Base-by-base conservation (phyloP, 2,113 vertebrate species). In the Calypte anna region DNA sequence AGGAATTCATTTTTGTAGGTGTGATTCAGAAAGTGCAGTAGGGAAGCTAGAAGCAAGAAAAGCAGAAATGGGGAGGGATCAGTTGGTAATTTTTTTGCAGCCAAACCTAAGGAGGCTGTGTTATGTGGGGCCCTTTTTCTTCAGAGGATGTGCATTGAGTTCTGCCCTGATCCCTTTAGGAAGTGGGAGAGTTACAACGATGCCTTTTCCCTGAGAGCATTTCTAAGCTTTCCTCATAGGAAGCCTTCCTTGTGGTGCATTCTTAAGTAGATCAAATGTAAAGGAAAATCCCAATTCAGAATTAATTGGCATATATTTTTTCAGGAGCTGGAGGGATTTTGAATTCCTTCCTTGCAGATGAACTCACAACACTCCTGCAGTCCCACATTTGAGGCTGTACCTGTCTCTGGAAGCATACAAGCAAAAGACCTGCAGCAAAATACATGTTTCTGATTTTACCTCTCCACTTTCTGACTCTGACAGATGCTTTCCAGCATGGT, bases 201-300 rank as follows among this genome's bases (percentile, higher is more conserved):
- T 89, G 53, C 50, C 67, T 93, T 94, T 86, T 96, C 95, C 93
- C 95, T 30, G 51, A 93, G 93, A 95, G 88, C 82, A 63, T 92
- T 90, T 97, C 79, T 79, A 89, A 90, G 94, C 82, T 93, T 97
- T 96, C 68, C 96, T 97, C 94, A 86, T 27, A 96, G 96, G 96
- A 95, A 94, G 86, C 63, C 82, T 92, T 96, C 89, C 93, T 93
- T 57, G 77, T 94, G 77, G 92, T 94, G 73, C 86, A 64, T 94
- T 90, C 78, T 87, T 91, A 93, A 97, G 78, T 80, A 97, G 95
- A 96, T 96, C 54, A 96, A 94, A 96, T 94, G 87, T 82, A 96
- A 91, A 92, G 93, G 91, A 93, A 96, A 96, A 96, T 96, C 96
- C 96, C 95, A 96, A 57, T 78, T 96, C 88, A 77, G 95, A 95